A percentile compares a stretch with the other conserved stretches of the same genome.
These are phyloP conservation scores for Gymnocypris eckloni DNA, from an alignment of 2,797 vertebrate genomes.

Conservation along the genomic window DNA sequence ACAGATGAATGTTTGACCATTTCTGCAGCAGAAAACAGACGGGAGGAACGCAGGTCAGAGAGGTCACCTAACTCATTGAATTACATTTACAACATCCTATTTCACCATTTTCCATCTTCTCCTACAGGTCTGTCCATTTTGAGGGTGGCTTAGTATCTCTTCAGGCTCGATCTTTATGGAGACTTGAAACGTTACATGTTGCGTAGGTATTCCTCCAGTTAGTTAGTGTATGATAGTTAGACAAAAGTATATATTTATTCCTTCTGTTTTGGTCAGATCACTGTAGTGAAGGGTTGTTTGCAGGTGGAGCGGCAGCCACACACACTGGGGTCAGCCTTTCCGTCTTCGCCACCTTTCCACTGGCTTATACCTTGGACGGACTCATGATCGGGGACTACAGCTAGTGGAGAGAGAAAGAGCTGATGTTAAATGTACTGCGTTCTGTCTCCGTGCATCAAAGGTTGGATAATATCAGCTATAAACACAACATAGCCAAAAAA, in stretches of 20 bases:
- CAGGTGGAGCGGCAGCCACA: constrained; percentile 95
- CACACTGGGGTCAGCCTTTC: constrained; percentile 91
- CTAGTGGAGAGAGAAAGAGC: constrained; percentile 88
- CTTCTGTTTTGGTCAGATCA: background rate
- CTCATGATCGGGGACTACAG: constrained; percentile 86
- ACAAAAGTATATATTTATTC: background rate
- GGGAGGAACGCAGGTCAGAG: constrained; percentile 88
- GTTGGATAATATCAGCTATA: constrained; percentile 68
- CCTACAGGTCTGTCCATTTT: constrained; percentile 87
- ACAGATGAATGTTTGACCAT: constrained; percentile 94
- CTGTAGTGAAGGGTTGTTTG: background rate
- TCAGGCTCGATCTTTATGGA: constrained; percentile 93
- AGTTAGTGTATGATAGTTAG: background rate
- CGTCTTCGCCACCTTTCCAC: constrained; percentile 91
- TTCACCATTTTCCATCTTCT: background rate
- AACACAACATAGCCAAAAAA: background rate
- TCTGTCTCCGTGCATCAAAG: constrained; percentile 93
- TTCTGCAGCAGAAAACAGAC: constrained; percentile 83
- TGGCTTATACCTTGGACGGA: constrained; percentile 89
- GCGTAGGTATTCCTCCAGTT: constrained; percentile 81
- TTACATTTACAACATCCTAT: background rate
- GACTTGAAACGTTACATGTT: constrained; percentile 90
- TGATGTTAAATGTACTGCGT: constrained; percentile 88
- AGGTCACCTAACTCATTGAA: background rate
- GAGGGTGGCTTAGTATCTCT: constrained; percentile 88